Conservation (phyloP, 2,888 invertebrate species). For the Melanchra persicariae region DNA sequence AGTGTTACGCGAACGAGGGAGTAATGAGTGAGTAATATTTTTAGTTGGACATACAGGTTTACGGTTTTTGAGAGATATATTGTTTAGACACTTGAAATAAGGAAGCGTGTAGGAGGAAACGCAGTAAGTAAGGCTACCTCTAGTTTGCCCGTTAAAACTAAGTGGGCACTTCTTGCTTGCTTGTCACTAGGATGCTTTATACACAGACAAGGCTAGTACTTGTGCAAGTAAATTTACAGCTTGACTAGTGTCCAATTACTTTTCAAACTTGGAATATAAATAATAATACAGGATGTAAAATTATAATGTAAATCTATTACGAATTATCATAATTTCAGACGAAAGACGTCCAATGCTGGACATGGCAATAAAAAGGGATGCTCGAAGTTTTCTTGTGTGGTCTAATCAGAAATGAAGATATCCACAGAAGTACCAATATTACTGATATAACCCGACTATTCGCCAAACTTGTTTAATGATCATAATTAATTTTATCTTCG, state of each 20-base stretch:
- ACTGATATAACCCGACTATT: too few relatives aligned
- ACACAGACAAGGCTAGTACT: neutral
- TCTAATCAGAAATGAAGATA: too few relatives aligned
- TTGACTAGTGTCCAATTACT: neutral
- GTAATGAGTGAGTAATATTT: constrained; percentile 42
- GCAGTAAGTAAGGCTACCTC: constrained; percentile 1
- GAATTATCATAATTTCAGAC: too few relatives aligned
- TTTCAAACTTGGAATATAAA: neutral
- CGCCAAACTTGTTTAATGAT: too few relatives aligned
- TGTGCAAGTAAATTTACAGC: neutral
- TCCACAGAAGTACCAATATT: too few relatives aligned
- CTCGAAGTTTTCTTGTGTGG: too few relatives aligned
- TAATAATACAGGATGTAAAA: neutral
- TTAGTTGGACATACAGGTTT: constrained; percentile 8
- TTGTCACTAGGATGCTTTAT: constrained; percentile 20
- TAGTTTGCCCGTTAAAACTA: constrained; percentile 1
- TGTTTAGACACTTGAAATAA: constrained; percentile 4
- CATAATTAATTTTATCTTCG: too few relatives aligned
- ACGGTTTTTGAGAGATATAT: neutral
- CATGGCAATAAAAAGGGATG: too few relatives aligned
- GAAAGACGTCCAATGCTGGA: too few relatives aligned
- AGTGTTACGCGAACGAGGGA: constrained; percentile 38
- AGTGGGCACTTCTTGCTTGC: constrained; percentile 9
- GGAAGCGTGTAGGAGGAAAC: constrained; percentile 32
- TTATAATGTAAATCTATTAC: too few relatives aligned